These are phyloP conservation scores for Megaceryle alcyon DNA, from an alignment of 2,797 vertebrate species.

Conservation along the genomic window DNA sequence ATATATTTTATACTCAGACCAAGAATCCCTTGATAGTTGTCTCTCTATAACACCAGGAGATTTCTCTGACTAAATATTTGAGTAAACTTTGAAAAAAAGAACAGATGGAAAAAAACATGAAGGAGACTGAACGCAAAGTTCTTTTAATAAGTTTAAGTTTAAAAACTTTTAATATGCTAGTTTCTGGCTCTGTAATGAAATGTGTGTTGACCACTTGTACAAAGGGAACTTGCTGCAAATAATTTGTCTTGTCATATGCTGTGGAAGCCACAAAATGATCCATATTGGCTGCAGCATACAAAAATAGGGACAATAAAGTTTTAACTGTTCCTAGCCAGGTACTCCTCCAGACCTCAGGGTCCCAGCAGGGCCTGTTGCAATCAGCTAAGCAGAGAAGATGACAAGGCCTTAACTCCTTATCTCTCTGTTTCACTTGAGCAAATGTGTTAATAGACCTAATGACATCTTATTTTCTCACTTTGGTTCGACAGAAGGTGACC, in stretches of 20 bases:
- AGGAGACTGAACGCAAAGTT: neutral
- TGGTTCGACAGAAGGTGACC: constrained; percentile 81
- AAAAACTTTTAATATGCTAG: neutral
- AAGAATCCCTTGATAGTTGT: neutral
- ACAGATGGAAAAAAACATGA: neutral
- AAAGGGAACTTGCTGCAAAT: constrained; percentile 25
- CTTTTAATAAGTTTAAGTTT: too few species aligned
- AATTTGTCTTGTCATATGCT: constrained; percentile 52
- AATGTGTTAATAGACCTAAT: constrained; percentile 91
- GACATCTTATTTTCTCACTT: constrained; percentile 93
- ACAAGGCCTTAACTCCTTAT: constrained; percentile 76
- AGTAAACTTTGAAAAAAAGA: neutral
- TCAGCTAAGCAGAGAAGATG: constrained; percentile 70
- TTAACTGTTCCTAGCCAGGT: constrained; percentile 71
- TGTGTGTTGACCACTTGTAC: constrained; percentile 36
- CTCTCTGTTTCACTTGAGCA: constrained; percentile 83
- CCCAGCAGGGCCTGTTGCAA: constrained; percentile 71
- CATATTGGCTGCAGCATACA: neutral
- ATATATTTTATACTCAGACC: neutral
- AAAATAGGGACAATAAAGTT: constrained; percentile 44
- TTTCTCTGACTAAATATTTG: neutral
- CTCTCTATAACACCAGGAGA: neutral
- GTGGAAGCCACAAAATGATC: constrained; percentile 22
- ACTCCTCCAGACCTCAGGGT: constrained; percentile 36
- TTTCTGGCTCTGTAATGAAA: constrained; percentile 28